Base-by-base conservation (phyloP, 2,888 invertebrate species). In the Cremastobaeus sp. region DNA sequence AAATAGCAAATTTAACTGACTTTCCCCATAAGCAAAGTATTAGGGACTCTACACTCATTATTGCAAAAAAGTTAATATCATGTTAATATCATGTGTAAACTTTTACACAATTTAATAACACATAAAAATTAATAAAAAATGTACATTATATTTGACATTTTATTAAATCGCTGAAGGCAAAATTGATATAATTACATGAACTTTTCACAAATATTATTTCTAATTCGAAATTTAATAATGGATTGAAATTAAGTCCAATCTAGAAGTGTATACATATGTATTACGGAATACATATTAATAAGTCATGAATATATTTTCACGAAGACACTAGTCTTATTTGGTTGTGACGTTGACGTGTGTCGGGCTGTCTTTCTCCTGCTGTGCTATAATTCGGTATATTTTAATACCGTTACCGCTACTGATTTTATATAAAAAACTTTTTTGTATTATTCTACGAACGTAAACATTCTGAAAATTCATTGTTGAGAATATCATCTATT, bases 261-360 rank as follows among this genome's bases (percentile, higher is more conserved):
- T 35, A 39, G 21, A 50, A 32, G 47, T 30, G 43, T 71, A 71
- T 71, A 71, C 71, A 65, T 71, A 65, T 71, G 71, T 71, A 71
- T 71, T 59, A 71, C 52, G n/a, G 45, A 65, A 71, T 71, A 71
- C 64, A 71, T 72, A 72, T 72, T 72, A 65, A 72, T 72, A 65
- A 65, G 71, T 72, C 71, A 72, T 72, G 71, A 72, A 72, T 72
- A 72, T 72, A 72, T 72, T 72, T 72, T 25, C 45, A 30, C 37
- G 71, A 72, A 72, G 70, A 72, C 71, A 65, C 59, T 50, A 52
- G 71, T 71, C 64, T n/a, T 52, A 70, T 70, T 78, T 78, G 92
- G 88, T 86, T 79, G 88, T 54, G 41, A 89, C 81, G 75, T 89
- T 86, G 39, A 91, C 85, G 52, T 86, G 87, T 52, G 88, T 87